These are phyloP conservation scores for Lampris incognitus DNA, from an alignment of 2,113 vertebrate genomes.

Conservation along the genomic window DNA sequence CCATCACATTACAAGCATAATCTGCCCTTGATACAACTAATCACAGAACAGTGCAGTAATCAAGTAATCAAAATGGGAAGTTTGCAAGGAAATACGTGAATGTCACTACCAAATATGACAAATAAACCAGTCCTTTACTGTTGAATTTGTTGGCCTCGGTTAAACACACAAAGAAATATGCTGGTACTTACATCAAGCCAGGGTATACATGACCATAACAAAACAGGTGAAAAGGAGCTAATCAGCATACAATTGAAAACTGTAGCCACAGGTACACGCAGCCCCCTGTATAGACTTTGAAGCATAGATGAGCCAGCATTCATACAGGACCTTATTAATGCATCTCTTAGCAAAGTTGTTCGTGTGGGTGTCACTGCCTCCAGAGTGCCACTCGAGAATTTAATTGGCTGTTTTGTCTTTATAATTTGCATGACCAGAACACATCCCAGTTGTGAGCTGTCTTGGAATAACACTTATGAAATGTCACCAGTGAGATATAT, in stretches of 20 bases:
- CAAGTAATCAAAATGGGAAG: neutral
- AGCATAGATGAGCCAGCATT: slow-evolving; percentile 17
- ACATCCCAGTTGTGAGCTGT: neutral
- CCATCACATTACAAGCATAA: slow-evolving; percentile 60
- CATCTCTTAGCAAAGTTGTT: slow-evolving; percentile 27
- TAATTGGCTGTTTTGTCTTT: slow-evolving; percentile 43
- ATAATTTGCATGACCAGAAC: neutral
- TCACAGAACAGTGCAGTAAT: too few species aligned
- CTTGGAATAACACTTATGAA: slow-evolving; percentile 51
- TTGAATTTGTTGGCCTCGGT: slow-evolving; percentile 3
- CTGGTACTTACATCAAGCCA: neutral
- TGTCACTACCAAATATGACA: neutral
- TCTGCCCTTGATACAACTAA: slow-evolving; percentile 24
- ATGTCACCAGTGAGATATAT: slow-evolving; percentile 23
- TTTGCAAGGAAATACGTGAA: slow-evolving; percentile 19
- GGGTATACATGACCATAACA: slow-evolving; percentile 37
- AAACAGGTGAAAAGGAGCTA: slow-evolving; percentile 26
- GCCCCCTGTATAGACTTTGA: slow-evolving; percentile 14
- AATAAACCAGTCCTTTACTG: slow-evolving; percentile 13
- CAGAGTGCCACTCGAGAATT: slow-evolving; percentile 20
- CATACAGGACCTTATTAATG: slow-evolving; percentile 22
- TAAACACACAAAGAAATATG: neutral
- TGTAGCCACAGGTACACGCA: too few species aligned
- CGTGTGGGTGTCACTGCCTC: neutral
- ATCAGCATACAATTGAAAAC: neutral